phyloP scores from a whole-genome alignment of 2,888 invertebrate species.

The Clepsis dumicolana region DNA sequence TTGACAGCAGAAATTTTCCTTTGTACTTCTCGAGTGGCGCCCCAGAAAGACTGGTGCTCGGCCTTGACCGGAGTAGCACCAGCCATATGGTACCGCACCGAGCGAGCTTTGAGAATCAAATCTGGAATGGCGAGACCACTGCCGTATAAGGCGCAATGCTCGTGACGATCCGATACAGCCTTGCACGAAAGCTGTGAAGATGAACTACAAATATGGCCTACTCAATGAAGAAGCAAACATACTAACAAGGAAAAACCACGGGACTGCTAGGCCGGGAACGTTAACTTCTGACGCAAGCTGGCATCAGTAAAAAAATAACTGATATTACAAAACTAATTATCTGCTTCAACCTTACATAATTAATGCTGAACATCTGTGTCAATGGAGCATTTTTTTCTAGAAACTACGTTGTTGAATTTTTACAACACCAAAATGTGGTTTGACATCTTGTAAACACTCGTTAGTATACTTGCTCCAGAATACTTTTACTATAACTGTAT shows the following conservation, averaged over 20 bases:
- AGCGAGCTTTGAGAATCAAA: constrained; percentile 58
- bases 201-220: constrained; percentile 51
- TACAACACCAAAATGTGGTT: constrained; percentile 5
- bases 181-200: constrained; percentile 59
- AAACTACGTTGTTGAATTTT: constrained; percentile 12
- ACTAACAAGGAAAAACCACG: constrained; percentile 50
- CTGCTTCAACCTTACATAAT: constrained; percentile 68
- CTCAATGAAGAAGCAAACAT: constrained; percentile 6
- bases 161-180: constrained; percentile 62
- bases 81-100: constrained; percentile 66
- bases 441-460: constrained; percentile 16
- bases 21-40: constrained; percentile 59
- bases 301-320: constrained; percentile 52
- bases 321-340: constrained; percentile 70
- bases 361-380: constrained; percentile 81
- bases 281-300: constrained; percentile 54
- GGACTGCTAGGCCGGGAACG: constrained; percentile 41
- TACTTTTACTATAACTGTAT: not conserved
- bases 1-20: constrained; percentile 55
- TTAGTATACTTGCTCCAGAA: not conserved
- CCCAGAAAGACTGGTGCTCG: constrained; percentile 54
- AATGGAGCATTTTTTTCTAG: constrained; percentile 58
- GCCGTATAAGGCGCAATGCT: constrained; percentile 63
- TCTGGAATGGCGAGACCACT: constrained; percentile 56
- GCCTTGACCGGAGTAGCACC: constrained; percentile 67